These are phyloP conservation scores for Chascanopsetta lugubris DNA, from an alignment of 2,113 vertebrate genomes.

Conservation along the genomic window DNA sequence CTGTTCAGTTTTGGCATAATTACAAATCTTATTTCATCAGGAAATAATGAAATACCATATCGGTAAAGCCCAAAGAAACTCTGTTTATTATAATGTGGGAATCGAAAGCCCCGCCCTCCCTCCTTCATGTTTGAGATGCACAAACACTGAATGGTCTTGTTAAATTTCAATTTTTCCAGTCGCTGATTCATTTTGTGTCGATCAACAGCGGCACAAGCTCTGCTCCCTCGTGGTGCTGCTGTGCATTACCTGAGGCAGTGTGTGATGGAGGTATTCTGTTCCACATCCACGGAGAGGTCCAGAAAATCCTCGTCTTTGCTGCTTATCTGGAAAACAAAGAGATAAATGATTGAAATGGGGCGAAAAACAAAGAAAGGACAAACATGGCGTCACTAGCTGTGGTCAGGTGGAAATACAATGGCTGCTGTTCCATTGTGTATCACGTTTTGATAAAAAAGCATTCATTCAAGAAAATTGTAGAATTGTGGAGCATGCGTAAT, in stretches of 20 bases:
- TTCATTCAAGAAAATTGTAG: too few relatives aligned
- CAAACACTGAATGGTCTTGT: not conserved
- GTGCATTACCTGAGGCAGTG: slow-evolving; percentile 92
- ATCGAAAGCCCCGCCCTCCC: not conserved
- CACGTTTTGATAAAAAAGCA: slow-evolving; percentile 6
- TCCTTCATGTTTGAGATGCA: not conserved
- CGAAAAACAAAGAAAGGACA: not conserved
- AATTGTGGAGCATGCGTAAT: too few relatives aligned
- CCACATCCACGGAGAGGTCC: slow-evolving; percentile 97
- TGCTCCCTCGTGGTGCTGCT: not conserved
- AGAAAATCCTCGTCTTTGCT: slow-evolving; percentile 99
- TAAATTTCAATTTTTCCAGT: not conserved
- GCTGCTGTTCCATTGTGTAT: not conserved
- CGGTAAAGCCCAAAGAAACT: too few relatives aligned
- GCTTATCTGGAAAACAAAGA: slow-evolving; percentile 86
- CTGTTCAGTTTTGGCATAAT: too few relatives aligned
- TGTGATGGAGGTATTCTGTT: slow-evolving; percentile 98
- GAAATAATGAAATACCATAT: too few relatives aligned
- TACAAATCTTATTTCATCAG: too few relatives aligned
- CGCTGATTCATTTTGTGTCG: not conserved
- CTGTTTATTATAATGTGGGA: not conserved
- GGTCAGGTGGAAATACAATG: not conserved
- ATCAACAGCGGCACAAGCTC: not conserved
- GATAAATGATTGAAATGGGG: not conserved
- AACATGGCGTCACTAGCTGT: not conserved